Evolutionary conservation across 2,888 invertebrate species (phyloP).

Genomic region (Folsomia candida): DNA sequence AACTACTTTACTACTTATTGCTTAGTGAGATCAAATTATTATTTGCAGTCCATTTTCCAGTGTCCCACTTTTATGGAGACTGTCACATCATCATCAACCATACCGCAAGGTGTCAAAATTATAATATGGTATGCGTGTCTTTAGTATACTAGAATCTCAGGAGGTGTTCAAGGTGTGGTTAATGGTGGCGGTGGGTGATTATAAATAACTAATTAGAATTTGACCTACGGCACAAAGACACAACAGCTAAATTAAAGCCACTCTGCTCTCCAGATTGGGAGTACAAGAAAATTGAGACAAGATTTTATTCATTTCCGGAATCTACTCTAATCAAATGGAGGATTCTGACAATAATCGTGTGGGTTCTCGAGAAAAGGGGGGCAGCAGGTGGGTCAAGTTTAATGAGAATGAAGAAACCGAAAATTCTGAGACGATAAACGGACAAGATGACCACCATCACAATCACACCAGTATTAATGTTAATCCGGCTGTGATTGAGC

Average conservation of each 20-base stretch:
- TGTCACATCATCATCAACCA: no score
- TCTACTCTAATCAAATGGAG: not conserved
- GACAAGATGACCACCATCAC: constrained; percentile 10
- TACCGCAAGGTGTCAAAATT: no score
- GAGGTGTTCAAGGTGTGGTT: no score
- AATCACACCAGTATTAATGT: not conserved
- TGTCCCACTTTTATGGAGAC: not conserved
- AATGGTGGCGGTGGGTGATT: not conserved
- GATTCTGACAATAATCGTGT: not conserved
- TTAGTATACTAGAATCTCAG: no score
- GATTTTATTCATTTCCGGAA: no score
- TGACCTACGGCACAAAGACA: not conserved
- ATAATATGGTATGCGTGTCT: no score
- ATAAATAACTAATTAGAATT: not conserved
- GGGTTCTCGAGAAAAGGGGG: not conserved
- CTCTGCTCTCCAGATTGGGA: no score
- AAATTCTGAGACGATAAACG: constrained; percentile 20
- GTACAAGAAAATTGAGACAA: no score
- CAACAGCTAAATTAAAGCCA: no score
- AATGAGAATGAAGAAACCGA: constrained; percentile 32
- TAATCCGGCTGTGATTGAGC: constrained; percentile 44
- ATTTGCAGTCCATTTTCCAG: not conserved
- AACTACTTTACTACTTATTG: not conserved
- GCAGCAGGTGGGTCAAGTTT: constrained; percentile 45
- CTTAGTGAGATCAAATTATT: not conserved